Base-by-base conservation (phyloP, 2,888 invertebrate genomes). In the Agonopterix heracliana region DNA sequence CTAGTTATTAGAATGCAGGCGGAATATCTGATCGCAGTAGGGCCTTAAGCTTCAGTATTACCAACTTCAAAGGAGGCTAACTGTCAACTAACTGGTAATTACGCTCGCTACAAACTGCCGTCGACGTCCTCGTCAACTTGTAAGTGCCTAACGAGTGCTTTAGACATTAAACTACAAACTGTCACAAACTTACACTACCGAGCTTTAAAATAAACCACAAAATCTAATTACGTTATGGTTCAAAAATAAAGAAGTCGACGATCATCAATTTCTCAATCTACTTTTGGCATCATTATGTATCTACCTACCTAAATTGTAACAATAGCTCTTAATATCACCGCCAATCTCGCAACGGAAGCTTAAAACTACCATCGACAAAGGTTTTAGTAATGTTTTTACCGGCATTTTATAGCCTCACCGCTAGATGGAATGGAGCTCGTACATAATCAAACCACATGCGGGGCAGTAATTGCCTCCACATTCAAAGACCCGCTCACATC, bases 371-470 rank as follows among this genome's bases (percentile, higher is more conserved):
- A 68, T 71, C 71, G 65, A 70, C 69, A 65, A 78, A 81, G 78
- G 72, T 77, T 80, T 75, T 73, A 77, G 78, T 81, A 76, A 79
- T 80, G 81, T 80, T 84, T 81, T 83, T 82, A 80, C 79, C 72
- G 70, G 68, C 70, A 70, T 72, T 74, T 77, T 76, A 75, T 74
- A 77, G 74, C 74, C 74, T 68, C 78, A 68, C 75, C 80, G 78
- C 80, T 82, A 81, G 82, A 78, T 77, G 79, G 80, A 84, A 82
- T 76, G 78, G 71, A 78, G 61, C 69, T 74, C 79, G 80, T 78
- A 79, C 85, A 86, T 86, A 87, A 88, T 86, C 78, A 85, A 87
- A 83, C 88, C 87, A 85, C 88, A 87, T 86, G 87, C 87, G 76
- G 87, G 63, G 86, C 86, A 72, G 86, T 88, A 87, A 88, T 88